Percentiles rank a stretch among this genome's conserved stretches.
Evolutionary conservation across 2,113 vertebrate species (phyloP).

Genomic region (Pipra filicauda): DNA sequence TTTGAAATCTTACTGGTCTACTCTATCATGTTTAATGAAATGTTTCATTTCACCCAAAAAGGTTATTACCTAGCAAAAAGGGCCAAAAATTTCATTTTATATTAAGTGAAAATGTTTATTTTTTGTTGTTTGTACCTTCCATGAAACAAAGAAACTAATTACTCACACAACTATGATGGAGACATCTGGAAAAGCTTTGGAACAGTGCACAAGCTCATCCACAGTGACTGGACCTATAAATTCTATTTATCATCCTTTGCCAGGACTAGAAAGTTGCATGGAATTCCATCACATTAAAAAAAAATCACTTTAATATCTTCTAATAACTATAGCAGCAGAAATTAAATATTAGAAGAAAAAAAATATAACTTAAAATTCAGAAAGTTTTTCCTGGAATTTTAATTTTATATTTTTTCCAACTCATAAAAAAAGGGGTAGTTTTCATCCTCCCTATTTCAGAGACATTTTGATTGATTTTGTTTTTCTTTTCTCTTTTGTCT

Average conservation of each 20-base stretch:
- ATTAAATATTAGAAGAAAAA: not conserved
- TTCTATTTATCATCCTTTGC: not conserved
- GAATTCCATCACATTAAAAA: not conserved
- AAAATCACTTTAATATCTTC: not conserved
- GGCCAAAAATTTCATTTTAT: not conserved
- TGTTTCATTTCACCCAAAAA: not conserved
- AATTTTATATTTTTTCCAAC: not conserved
- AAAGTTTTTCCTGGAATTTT: not conserved
- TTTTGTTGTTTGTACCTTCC: not conserved
- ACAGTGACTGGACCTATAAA: not conserved
- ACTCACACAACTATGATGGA: not conserved
- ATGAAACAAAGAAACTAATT: not conserved
- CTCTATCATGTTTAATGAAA: not conserved
- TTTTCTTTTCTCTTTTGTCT: not conserved
- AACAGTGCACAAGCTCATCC: not conserved
- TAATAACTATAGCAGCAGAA: not conserved
- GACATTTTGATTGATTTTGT: not conserved
- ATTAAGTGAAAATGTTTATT: not conserved
- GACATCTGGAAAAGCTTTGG: constrained; percentile 16
- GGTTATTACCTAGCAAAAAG: not conserved
- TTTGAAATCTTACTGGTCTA: not conserved
- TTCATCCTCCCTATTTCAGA: not conserved
- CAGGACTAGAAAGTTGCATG: not conserved
- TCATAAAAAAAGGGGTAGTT: not conserved
- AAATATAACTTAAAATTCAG: not conserved